Percentiles rank a stretch among this genome's conserved stretches.
phyloP scores from a whole-genome alignment of 2,888 invertebrate genomes.

The Torymus auratus region DNA sequence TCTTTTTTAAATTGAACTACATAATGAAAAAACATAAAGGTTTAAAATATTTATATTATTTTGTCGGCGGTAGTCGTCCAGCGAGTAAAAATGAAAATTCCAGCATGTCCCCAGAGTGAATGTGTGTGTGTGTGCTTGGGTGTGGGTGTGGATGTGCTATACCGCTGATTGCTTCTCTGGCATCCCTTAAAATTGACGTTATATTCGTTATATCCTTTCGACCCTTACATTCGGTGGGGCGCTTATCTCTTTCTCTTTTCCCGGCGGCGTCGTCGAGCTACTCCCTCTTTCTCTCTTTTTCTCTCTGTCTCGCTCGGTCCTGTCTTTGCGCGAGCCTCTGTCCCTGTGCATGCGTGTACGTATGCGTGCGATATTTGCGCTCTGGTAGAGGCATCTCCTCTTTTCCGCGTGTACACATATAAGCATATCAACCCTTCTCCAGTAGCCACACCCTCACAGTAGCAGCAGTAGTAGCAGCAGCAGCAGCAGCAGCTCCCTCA shows the following conservation, averaged over 20 bases:
- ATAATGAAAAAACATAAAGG: too few species aligned
- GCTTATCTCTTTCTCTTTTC: slow-evolving; percentile 66
- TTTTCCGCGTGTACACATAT: slow-evolving; percentile 67
- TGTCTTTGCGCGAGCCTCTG: slow-evolving; percentile 27
- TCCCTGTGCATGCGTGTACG: slow-evolving; percentile 26
- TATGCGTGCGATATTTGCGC: slow-evolving; percentile 52
- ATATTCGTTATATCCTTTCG: slow-evolving; percentile 76
- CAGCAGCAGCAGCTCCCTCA: slow-evolving; percentile 37
- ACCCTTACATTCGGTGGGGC: slow-evolving; percentile 67
- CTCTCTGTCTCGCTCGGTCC: slow-evolving; percentile 54
- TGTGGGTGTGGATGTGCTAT: slow-evolving; percentile 42
- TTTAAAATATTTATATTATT: too few species aligned
- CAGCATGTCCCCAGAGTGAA: slow-evolving; percentile 54
- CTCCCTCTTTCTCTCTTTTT: slow-evolving; percentile 47
- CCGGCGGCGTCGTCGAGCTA: slow-evolving; percentile 55
- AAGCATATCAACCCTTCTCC: slow-evolving; percentile 72
- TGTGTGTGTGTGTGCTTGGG: slow-evolving; percentile 28
- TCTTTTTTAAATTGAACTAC: too few species aligned
- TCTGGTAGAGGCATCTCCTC: slow-evolving; percentile 55
- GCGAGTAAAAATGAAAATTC: slow-evolving; percentile 68
- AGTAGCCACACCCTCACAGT: slow-evolving; percentile 68
- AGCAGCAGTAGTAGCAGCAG: too few species aligned
- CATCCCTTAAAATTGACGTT: slow-evolving; percentile 75
- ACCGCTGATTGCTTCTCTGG: slow-evolving; percentile 73
- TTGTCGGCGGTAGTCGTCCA: too few species aligned